Conservation (phyloP, 1,140 invertebrate genomes). For the Bradysia coprophila region DNA sequence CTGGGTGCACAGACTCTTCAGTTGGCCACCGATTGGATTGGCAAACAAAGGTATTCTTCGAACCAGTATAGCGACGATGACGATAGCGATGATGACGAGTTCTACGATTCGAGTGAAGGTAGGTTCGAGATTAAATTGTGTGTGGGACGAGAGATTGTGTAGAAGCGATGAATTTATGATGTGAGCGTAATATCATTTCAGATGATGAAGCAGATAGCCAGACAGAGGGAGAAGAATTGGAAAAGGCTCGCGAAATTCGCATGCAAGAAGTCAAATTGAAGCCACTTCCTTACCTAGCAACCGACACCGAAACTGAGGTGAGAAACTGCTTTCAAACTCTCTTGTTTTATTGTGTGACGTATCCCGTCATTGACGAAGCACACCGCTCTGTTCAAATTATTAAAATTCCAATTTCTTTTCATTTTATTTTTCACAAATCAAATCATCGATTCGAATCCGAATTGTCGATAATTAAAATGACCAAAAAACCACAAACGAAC, state of each 20-base stretch:
- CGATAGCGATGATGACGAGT: constrained; percentile 15
- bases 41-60: constrained; percentile 19
- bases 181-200: too few species aligned
- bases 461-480: too few species aligned
- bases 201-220: constrained; percentile 51
- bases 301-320: constrained; percentile 62
- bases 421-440: neutral
- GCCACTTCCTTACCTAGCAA: constrained; percentile 35
- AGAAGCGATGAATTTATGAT: too few species aligned
- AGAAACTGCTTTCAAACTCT: too few species aligned
- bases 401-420: neutral
- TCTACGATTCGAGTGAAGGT: constrained; percentile 22
- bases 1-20: constrained; percentile 22
- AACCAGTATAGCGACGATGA: constrained; percentile 12
- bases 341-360: too few species aligned
- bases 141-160: too few species aligned
- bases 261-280: constrained; percentile 47
- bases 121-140: neutral
- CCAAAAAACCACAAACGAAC: too few species aligned
- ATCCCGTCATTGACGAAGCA: neutral
- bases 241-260: constrained; percentile 38
- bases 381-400: neutral
- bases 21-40: constrained; percentile 23
- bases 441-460: too few species aligned
- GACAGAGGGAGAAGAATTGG: constrained; percentile 52